These are phyloP conservation scores for Volucella bombylans DNA, from an alignment of 2,888 invertebrate genomes.

Conservation along the genomic window DNA sequence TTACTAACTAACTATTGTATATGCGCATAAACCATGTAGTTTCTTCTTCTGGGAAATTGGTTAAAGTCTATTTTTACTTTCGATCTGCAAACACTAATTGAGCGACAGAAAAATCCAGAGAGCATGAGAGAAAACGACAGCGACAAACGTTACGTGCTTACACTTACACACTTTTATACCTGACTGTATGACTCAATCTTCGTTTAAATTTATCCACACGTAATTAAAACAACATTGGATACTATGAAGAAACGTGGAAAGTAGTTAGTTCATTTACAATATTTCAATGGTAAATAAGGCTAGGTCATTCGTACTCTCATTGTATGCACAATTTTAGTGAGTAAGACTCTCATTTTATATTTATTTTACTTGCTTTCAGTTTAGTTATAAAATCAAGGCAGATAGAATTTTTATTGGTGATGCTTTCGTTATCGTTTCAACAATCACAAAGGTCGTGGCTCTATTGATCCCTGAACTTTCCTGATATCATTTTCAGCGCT, in stretches of 20 bases:
- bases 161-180: constrained; percentile 39
- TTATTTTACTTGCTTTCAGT: constrained; percentile 3
- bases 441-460: constrained; percentile 35
- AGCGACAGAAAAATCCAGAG: no score
- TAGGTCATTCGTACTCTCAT: constrained; percentile 3
- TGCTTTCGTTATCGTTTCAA: constrained; percentile 40
- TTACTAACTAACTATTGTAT: no score
- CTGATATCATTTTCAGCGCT: constrained; percentile 36
- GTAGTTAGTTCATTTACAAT: background rate
- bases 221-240: constrained; percentile 7
- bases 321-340: constrained; percentile 14
- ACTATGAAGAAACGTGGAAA: background rate
- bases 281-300: background rate
- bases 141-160: no score
- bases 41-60: no score
- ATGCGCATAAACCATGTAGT: no score
- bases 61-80: no score
- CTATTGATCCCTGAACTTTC: constrained; percentile 38
- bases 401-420: background rate
- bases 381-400: background rate
- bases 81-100: no score
- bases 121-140: no score
- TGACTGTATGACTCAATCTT: constrained; percentile 58
- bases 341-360: constrained; percentile 1
- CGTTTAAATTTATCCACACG: constrained; percentile 13